Conservation (phyloP, 2,797 vertebrate species). For the Masticophis lateralis region DNA sequence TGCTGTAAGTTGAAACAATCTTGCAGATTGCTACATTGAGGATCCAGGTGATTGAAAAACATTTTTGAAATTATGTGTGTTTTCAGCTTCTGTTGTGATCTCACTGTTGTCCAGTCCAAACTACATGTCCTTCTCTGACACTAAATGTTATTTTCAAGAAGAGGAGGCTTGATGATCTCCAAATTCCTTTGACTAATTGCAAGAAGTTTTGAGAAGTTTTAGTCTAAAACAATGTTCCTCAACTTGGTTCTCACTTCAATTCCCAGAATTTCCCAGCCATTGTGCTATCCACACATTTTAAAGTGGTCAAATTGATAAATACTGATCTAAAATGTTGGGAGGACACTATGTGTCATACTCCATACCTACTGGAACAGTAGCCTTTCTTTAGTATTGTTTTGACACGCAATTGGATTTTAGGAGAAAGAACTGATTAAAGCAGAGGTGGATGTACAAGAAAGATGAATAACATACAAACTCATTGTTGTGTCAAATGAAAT, state of each 20-base stretch:
- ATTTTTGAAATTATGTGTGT: background rate
- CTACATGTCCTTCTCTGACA: constrained; percentile 30
- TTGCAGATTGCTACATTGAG: background rate
- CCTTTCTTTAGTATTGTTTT: constrained; percentile 23
- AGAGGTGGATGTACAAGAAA: background rate
- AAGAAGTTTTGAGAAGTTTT: background rate
- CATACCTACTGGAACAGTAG: constrained; percentile 20
- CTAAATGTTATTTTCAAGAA: background rate
- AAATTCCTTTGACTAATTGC: background rate
- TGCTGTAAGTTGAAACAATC: background rate
- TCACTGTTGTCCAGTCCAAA: constrained; percentile 50
- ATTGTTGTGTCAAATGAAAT: constrained; percentile 33
- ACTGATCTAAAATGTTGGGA: background rate
- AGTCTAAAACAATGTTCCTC: background rate
- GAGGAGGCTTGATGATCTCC: background rate
- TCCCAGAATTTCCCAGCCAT: background rate
- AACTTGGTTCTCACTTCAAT: background rate
- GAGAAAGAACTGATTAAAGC: constrained; percentile 6
- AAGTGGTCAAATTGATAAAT: background rate
- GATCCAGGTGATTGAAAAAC: background rate
- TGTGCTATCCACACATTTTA: background rate
- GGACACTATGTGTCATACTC: constrained; percentile 25
- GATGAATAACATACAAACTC: background rate
- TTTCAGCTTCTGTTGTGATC: constrained; percentile 38
- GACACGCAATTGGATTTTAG: constrained; percentile 2